Evolutionary conservation across 2,113 vertebrate genomes (phyloP), one percentile per base, ranked within the genome.

Genomic region (Labrus mixtus): DNA sequence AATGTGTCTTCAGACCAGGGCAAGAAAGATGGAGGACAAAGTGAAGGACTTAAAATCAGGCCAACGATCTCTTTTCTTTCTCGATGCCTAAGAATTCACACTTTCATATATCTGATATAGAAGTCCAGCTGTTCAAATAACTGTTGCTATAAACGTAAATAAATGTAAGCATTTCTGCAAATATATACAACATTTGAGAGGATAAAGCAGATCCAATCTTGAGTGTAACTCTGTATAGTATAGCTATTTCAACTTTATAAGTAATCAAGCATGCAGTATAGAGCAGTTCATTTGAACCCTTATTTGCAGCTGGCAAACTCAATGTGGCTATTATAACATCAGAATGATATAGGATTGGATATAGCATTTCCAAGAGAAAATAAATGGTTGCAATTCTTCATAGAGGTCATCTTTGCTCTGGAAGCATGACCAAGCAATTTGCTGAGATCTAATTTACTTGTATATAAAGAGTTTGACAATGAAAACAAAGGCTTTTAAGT

Each of bases 21-120:
- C 46, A 51, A 73, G 17, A 73, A 25, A 48, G 16, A 66, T 65
- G 48, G 20, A 79, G 71, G 82, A 68, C 43, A 65, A 3, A 15
- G 12, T 46, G 5, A 67, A 73, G 45, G 55, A 64, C 56, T 7
- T 6, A 48, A 39, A 54, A 20, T 7, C 46, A 39, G 46, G 22
- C 10, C 33, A 0, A 10, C 41, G 22, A n/a, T 39, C 67, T 61
- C 19, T 45, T 64, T 60, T 50, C 19, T 39, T 39, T 57, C 43
- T 41, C 8, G 41, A 63, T 41, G 43, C 20, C 19, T 0, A 1
- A 39, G 3, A n/a, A 54, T 59, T 23, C 59, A 33, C 3, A 19
- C n/a, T 53, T 6, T 54, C 37, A 68, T 13, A 62, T 48, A 43
- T 17, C 46, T 33, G 33, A 29, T 59, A 7, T 39, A 6, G 16